A percentile compares a stretch with the other conserved stretches of the same genome.
phyloP scores from a whole-genome alignment of 2,888 invertebrate species.

The Acleris emargana region DNA sequence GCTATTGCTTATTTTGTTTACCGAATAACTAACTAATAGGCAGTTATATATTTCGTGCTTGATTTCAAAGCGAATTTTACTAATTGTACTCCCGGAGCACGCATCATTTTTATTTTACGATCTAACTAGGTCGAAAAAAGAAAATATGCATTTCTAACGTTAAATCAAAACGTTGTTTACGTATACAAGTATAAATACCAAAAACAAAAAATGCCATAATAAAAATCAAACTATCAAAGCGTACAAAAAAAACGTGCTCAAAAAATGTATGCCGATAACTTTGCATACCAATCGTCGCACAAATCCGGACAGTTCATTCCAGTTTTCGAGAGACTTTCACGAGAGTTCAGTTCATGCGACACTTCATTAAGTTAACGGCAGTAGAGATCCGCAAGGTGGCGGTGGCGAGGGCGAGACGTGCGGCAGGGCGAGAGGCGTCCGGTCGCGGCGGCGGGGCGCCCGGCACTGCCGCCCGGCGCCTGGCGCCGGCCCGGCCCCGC shows the following conservation, averaged over 20 bases:
- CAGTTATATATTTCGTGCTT: conserved; percentile 1
- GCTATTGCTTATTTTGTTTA: conserved; percentile 21
- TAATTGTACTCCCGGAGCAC: background rate
- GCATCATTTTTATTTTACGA: background rate
- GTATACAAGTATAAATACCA: background rate
- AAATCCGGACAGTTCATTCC: conserved; percentile 31
- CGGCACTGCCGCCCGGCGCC: conserved; percentile 70
- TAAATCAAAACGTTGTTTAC: background rate
- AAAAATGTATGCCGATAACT: conserved; percentile 22
- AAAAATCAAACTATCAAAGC: conserved; percentile 24
- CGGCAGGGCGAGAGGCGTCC: conserved; percentile 57
- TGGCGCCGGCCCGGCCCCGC: conserved; percentile 50
- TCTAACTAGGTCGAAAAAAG: too few relatives aligned
- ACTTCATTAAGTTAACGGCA: conserved; percentile 75
- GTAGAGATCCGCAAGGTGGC: conserved; percentile 49
- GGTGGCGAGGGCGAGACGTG: conserved; percentile 47
- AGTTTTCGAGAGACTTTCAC: conserved; percentile 42
- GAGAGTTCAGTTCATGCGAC: conserved; percentile 70
- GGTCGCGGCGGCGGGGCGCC: conserved; percentile 70
- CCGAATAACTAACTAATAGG: conserved; percentile 5
- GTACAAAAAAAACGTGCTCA: conserved; percentile 9
- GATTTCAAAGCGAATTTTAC: background rate
- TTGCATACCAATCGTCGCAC: conserved; percentile 31
- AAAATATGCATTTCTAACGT: too few relatives aligned
- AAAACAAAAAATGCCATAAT: conserved; percentile 4